Percentiles rank a stretch among this genome's conserved stretches.
Conservation (phyloP, 2,113 vertebrate species). For the Sarotherodon lohbergeri region DNA sequence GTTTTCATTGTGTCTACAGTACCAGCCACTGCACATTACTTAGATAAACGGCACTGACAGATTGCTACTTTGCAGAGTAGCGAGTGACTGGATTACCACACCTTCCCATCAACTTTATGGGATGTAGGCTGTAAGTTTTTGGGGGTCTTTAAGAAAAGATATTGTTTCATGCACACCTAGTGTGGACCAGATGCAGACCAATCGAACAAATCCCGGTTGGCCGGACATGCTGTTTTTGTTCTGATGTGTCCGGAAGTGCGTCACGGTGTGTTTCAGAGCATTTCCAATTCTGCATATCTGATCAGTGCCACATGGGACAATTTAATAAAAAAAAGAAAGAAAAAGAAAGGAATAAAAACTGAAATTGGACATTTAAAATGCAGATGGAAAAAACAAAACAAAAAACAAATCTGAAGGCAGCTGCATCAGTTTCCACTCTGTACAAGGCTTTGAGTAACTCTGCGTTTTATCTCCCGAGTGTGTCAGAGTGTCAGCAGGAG, state of each 20-base stretch:
- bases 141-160: neutral
- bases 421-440: neutral
- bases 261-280: neutral
- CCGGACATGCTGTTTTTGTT: neutral
- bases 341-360: neutral
- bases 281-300: neutral
- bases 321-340: neutral
- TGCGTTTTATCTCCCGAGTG: neutral
- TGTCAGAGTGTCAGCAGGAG: neutral
- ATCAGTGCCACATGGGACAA: constrained; percentile 25
- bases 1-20: neutral
- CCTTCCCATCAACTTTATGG: neutral
- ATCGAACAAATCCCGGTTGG: neutral
- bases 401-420: neutral
- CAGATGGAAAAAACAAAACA: neutral
- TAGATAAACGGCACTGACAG: neutral
- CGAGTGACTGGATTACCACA: neutral
- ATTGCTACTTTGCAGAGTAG: neutral
- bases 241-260: neutral
- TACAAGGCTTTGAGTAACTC: neutral
- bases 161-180: constrained; percentile 8
- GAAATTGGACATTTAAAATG: neutral
- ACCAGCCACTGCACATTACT: neutral
- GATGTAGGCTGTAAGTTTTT: neutral
- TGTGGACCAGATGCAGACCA: constrained; percentile 16